Evolutionary conservation across 2,888 invertebrate species (phyloP).

Genomic region (Cheilosia vulpina): DNA sequence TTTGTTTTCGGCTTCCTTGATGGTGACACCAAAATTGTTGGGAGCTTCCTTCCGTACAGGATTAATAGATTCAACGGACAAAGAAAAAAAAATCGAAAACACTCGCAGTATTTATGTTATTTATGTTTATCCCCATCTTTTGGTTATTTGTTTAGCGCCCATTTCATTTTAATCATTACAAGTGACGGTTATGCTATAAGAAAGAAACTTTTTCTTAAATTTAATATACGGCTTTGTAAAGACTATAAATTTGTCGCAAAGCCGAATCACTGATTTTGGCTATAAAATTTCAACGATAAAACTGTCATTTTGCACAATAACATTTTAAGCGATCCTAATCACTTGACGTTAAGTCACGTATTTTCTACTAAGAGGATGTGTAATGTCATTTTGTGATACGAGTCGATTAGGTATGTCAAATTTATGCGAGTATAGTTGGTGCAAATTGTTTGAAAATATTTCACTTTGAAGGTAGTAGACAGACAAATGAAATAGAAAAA

Average conservation of each 20-base stretch:
- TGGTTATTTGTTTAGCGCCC: conserved; percentile 22
- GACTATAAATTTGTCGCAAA: conserved; percentile 30
- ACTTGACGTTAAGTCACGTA: too few species aligned
- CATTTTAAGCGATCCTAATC: too few species aligned
- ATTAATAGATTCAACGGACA: conserved; percentile 18
- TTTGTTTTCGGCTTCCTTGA: conserved; percentile 4
- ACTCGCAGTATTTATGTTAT: conserved; percentile 1
- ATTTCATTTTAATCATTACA: conserved; percentile 50
- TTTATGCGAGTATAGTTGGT: too few species aligned
- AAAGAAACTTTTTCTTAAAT: conserved; percentile 31
- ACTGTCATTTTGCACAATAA: background rate
- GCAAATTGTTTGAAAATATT: too few species aligned
- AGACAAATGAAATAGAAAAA: too few species aligned
- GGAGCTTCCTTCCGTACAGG: conserved; percentile 18
- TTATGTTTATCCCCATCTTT: conserved; percentile 6
- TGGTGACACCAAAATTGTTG: conserved; percentile 13
- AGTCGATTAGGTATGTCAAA: too few species aligned
- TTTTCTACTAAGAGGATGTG: too few species aligned
- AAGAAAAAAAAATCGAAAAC: background rate
- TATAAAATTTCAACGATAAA: conserved; percentile 7
- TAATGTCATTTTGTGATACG: too few species aligned
- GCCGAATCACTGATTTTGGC: conserved; percentile 37
- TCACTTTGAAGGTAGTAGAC: too few species aligned
- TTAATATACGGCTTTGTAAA: conserved; percentile 22
- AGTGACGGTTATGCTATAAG: conserved; percentile 46